Conservation (phyloP, 2,113 vertebrate species). For the Corydoras maculifer region DNA sequence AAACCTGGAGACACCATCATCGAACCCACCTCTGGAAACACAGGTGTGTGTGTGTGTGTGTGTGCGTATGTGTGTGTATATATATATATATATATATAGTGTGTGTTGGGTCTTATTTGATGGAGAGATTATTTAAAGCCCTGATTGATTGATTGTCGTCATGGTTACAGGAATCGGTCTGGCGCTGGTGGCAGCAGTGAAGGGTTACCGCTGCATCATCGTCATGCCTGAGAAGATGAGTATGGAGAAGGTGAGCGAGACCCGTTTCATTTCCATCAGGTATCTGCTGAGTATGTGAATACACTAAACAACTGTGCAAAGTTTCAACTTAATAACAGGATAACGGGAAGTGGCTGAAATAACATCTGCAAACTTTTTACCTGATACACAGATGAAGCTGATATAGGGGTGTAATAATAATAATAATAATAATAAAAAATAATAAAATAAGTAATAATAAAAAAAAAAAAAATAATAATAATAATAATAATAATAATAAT, state of each 20-base stretch:
- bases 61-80: not conserved
- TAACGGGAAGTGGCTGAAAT: too few species aligned
- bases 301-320: not conserved
- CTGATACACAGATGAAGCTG: too few species aligned
- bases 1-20: slow-evolving; percentile 80
- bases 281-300: not conserved
- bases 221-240: slow-evolving; percentile 99
- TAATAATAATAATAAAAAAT: too few species aligned
- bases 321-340: too few species aligned
- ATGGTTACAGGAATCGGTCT: slow-evolving; percentile 58
- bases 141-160: not conserved
- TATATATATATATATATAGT: too few species aligned
- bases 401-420: too few species aligned
- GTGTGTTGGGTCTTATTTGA: not conserved
- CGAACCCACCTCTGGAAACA: slow-evolving; percentile 40
- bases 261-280: too few species aligned
- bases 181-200: slow-evolving; percentile 88
- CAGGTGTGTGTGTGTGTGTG: slow-evolving; percentile 37
- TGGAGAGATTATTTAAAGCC: not conserved
- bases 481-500: too few species aligned
- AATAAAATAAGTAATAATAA: too few species aligned
- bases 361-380: too few species aligned
- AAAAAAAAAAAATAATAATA: too few species aligned
- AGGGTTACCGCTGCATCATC: slow-evolving; percentile 93
- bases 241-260: slow-evolving; percentile 80